Base-by-base conservation (phyloP, 1,140 invertebrate species). In the Nasonia giraulti region DNA sequence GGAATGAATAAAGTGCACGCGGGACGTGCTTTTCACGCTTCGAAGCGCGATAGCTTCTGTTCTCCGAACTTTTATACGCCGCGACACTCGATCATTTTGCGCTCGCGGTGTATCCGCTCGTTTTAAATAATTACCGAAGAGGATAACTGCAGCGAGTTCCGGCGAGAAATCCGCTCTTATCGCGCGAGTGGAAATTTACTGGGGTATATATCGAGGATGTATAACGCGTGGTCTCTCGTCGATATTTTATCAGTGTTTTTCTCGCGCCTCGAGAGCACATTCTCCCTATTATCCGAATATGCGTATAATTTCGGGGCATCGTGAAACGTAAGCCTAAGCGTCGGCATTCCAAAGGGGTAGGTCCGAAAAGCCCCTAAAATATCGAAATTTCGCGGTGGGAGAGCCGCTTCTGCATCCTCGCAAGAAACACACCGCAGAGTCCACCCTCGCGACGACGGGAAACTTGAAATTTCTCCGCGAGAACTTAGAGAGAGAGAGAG, bases 121-220 rank as follows among this genome's bases (percentile, higher is more conserved):
- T 69, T 37, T 3, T 23, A 80, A 80, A 69, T 71, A 68, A 80
- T 87, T 87, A 87, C 86, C 69, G 75, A 78, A 44, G 27, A 27
- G 40, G 6, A 44, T 40, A 31, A 81, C 33, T 40, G 81, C 33
- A 62, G 37, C 27, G 27, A 66, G 20, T 84, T 74, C 33, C 33
- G 80, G n/a, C 77, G 80, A 76, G 55, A 76, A 75, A 83, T 84
- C 40, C 62, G 47, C 81, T 75, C 10, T 79, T 75, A 6, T 82
- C 71, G 27, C 86, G 90, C 90, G 27, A 27, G 89, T 88, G 83
- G 87, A 87, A 68, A 86, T 91, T 92, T 90, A 92, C 82, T 89
- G 88, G 88, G 88, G 90, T 91, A 91, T 92, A 92, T 91, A 91
- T 92, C 90, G 89, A 85, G 85, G 82, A 89, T 87, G 27, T 27